Evolutionary conservation across 2,888 invertebrate genomes (phyloP).

Genomic region (Plemyria rubiginata): DNA sequence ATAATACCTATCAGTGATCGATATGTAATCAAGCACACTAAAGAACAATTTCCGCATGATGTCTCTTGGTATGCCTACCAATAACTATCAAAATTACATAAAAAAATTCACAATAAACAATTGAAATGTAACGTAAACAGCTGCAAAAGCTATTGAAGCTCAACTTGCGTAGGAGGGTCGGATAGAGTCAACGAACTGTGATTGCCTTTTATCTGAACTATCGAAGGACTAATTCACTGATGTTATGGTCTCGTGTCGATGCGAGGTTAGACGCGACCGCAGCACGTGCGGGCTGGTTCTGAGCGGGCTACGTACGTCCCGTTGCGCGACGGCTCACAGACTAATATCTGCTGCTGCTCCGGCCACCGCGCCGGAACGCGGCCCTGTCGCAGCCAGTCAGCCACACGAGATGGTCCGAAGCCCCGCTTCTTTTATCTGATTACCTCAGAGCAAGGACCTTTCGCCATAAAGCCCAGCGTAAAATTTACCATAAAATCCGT

Average conservation of each 20-base stretch:
- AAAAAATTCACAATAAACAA: slow-evolving; percentile 31
- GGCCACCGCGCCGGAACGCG: slow-evolving; percentile 51
- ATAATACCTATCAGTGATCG: slow-evolving; percentile 25
- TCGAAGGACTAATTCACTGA: slow-evolving; percentile 38
- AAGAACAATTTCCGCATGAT: slow-evolving; percentile 29
- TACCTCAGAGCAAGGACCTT: slow-evolving; percentile 83
- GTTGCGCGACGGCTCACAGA: slow-evolving; percentile 72
- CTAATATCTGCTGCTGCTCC: slow-evolving; percentile 64
- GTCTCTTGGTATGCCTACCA: not conserved
- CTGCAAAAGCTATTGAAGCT: slow-evolving; percentile 37
- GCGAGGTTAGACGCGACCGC: slow-evolving; percentile 46
- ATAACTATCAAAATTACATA: slow-evolving; percentile 20
- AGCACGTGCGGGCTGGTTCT: slow-evolving; percentile 48
- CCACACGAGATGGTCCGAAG: slow-evolving; percentile 68
- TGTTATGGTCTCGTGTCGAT: slow-evolving; percentile 45
- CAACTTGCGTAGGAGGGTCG: slow-evolving; percentile 41
- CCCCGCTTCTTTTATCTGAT: slow-evolving; percentile 75
- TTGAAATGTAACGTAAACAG: slow-evolving; percentile 44
- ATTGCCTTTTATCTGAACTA: slow-evolving; percentile 42
- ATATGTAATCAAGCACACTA: slow-evolving; percentile 24
- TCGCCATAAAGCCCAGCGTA: slow-evolving; percentile 77
- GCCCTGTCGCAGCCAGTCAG: slow-evolving; percentile 43
- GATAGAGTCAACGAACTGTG: slow-evolving; percentile 51
- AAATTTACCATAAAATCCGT: slow-evolving; percentile 77
- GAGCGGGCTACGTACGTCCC: slow-evolving; percentile 66